Evolutionary conservation across 2,888 invertebrate species (phyloP), one percentile per base, ranked within the genome.

Genomic region (Helobdella robusta): DNA sequence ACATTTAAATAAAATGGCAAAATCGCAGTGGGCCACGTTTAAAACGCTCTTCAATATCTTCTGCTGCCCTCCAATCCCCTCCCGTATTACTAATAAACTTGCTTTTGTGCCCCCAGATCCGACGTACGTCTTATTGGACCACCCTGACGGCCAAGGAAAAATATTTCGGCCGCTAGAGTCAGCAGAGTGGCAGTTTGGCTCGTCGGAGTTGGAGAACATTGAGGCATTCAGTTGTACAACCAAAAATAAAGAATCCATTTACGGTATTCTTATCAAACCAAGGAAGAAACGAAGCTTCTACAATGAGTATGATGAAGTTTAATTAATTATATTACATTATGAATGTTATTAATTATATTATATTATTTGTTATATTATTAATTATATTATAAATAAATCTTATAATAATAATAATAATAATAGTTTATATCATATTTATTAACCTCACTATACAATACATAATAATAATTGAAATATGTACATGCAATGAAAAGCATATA

Each of bases 21-120:
- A 52, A 44, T 32, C 54, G 34, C 44, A 61, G 32, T 66, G 66
- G 66, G 52, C 66, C 30, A 60, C 62, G 6, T 48, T 66, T 61
- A 50, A 62, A 35, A 56, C 66, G 20, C 56, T 66, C 20, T 56
- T 48, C 36, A 62, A 52, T 44, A 66, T 66, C 32, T 66, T 66
- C 50, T 66, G 66, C 28, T 66, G 66, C 34, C 66, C 66, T 6
- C 66, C 66, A 40, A 36, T 66, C 40, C 66, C 66, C 18, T 66
- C 66, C 28, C 50, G 54, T n/a, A 66, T 66, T 56, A 60, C 66
- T 18, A 60, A 59, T 46, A 66, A 66, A 54, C 56, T 66, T 18
- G 66, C 66, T 56, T 66, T 66, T 46, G 66, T 66, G 15, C 66
- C 66, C 3, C 66, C 66, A 20, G 54, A 56, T 15, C 52, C 56